Evolutionary conservation across 2,888 invertebrate genomes (phyloP).

Genomic region (Troides oblongomaculatus): DNA sequence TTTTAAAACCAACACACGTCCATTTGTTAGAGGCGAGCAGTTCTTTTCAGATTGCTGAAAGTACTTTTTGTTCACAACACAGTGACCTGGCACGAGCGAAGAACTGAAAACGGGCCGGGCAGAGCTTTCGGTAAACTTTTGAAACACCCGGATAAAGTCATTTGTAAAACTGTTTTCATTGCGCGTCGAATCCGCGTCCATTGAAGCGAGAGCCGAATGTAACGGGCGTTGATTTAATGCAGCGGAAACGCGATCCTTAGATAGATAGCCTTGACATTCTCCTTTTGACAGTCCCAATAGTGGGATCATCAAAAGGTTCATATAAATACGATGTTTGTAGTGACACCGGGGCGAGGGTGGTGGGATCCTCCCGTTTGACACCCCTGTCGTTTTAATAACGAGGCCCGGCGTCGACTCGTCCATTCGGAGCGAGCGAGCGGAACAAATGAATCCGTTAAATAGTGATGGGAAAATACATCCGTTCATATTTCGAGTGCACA

Average conservation of each 20-base stretch:
- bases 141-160: conserved; percentile 2
- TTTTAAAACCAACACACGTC: not conserved
- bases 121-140: conserved; percentile 6
- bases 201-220: conserved; percentile 13
- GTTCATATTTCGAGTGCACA: no score
- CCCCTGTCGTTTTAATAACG: conserved; percentile 34
- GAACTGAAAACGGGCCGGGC: conserved; percentile 6
- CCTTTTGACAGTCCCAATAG: no score
- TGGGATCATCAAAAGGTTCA: no score
- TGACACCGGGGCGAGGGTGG: not conserved
- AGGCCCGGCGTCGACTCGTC: conserved; percentile 30
- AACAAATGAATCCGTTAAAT: conserved; percentile 15
- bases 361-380: conserved; percentile 32
- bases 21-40: conserved; percentile 1
- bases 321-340: not conserved
- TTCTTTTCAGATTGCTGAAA: not conserved
- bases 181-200: conserved; percentile 1
- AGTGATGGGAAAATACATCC: conserved; percentile 9
- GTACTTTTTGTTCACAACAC: conserved; percentile 11
- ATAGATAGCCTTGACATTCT: not conserved
- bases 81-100: not conserved
- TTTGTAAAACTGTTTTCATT: conserved; percentile 19
- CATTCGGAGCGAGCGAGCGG: conserved; percentile 21
- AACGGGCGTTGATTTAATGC: conserved; percentile 26
- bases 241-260: conserved; percentile 17